Evolutionary conservation across 2,797 vertebrate genomes (phyloP).

Genomic region (Falco naumanni): DNA sequence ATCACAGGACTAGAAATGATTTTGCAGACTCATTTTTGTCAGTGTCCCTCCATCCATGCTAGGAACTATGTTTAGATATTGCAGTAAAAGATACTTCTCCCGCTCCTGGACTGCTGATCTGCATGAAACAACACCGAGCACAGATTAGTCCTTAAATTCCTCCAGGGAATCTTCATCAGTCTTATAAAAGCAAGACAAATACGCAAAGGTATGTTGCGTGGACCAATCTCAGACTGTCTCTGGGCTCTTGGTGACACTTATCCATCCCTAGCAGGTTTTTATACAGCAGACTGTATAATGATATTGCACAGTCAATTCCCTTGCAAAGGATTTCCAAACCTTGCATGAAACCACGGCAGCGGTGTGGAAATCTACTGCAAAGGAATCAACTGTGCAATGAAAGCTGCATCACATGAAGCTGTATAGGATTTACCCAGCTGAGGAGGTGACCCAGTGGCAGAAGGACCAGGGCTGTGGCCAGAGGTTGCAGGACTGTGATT

Average conservation of each 20-base stretch:
- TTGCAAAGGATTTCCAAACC: neutral
- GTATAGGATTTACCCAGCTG: fast-evolving
- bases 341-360: neutral
- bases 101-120: neutral
- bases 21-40: constrained; percentile 3
- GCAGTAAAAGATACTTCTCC: neutral
- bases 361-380: neutral
- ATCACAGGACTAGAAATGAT: constrained; percentile 24
- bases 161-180: neutral
- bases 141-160: neutral
- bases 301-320: neutral
- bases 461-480: neutral
- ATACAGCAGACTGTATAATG: neutral
- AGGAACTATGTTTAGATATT: constrained; percentile 24
- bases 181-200: neutral
- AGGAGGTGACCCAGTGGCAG: fast-evolving
- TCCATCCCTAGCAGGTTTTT: neutral
- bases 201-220: neutral
- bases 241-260: neutral
- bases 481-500: neutral
- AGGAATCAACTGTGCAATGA: fast-evolving
- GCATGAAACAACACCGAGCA: neutral
- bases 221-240: neutral
- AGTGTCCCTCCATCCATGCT: neutral
- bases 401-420: neutral